These are phyloP conservation scores for Platysternon megacephalum DNA, from an alignment of 2,113 vertebrate genomes.

Conservation along the genomic window DNA sequence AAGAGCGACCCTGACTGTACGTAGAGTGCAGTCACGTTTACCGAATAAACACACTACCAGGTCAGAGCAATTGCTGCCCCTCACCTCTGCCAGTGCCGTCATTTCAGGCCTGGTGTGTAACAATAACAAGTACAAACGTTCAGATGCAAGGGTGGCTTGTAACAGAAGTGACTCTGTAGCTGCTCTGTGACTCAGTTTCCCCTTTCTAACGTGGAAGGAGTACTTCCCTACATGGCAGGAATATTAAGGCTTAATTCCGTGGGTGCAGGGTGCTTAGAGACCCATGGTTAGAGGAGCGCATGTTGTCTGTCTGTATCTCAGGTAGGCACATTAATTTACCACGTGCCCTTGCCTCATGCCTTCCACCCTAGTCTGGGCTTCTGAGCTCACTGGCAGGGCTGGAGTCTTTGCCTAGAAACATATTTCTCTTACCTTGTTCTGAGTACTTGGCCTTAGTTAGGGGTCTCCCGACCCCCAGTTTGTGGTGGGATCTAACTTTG, in stretches of 20 bases:
- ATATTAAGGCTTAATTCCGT: neutral
- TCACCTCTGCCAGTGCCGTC: neutral
- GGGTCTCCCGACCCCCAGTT: neutral
- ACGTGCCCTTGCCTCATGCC: neutral
- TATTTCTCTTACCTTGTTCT: neutral
- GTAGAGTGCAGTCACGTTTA: neutral
- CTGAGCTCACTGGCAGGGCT: no score
- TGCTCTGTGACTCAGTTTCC: neutral
- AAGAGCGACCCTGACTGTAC: neutral
- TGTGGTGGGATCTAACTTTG: accelerated
- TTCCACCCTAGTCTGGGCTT: no score
- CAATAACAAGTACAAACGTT: neutral
- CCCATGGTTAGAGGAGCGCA: neutral
- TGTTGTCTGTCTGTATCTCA: neutral
- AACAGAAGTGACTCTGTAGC: neutral
- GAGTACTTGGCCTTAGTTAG: neutral
- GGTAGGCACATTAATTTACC: neutral
- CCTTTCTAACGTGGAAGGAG: neutral
- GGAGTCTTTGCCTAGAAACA: neutral
- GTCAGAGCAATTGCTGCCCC: neutral
- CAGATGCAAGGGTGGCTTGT: neutral
- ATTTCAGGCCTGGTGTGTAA: neutral
- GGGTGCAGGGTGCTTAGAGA: neutral
- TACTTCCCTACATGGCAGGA: neutral
- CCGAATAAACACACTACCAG: neutral